Conservation (phyloP, 2,113 vertebrate genomes). For the Hippoglossus stenolepis region DNA sequence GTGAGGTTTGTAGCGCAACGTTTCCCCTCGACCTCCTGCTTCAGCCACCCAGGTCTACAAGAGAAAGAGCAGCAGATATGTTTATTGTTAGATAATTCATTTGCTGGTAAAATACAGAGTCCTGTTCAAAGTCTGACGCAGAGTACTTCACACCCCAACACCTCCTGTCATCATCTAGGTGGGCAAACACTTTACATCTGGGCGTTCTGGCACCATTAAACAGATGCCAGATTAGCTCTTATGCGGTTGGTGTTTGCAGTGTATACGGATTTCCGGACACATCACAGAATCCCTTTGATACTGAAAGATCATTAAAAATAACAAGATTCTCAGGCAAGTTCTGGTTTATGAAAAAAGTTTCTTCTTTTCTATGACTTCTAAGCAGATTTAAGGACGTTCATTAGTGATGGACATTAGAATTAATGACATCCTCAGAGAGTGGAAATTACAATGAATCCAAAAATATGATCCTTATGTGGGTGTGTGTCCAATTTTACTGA, state of each 20-base stretch:
- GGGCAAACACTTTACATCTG: neutral
- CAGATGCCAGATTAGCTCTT: too few relatives aligned
- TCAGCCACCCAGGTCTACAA: slow-evolving; percentile 87
- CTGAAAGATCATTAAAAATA: neutral
- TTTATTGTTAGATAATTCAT: neutral
- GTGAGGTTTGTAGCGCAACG: slow-evolving; percentile 77
- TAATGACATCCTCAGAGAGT: neutral
- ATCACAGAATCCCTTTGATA: neutral
- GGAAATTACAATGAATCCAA: neutral
- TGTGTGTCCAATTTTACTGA: too few relatives aligned
- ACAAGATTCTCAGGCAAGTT: neutral
- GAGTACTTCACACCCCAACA: too few relatives aligned
- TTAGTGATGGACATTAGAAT: neutral
- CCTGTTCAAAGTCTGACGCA: neutral
- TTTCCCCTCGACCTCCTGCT: slow-evolving; percentile 86
- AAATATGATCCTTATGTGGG: neutral
- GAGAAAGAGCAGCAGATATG: neutral
- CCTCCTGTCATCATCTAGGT: neutral
- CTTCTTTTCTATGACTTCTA: neutral
- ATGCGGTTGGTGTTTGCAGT: too few relatives aligned
- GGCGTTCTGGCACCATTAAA: neutral
- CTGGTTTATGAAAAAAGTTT: neutral
- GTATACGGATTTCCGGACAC: neutral
- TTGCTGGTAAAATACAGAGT: neutral
- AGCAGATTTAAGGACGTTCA: neutral